Evolutionary conservation across 1,140 invertebrate genomes (phyloP).

Genomic region (Ridgeia piscesae): DNA sequence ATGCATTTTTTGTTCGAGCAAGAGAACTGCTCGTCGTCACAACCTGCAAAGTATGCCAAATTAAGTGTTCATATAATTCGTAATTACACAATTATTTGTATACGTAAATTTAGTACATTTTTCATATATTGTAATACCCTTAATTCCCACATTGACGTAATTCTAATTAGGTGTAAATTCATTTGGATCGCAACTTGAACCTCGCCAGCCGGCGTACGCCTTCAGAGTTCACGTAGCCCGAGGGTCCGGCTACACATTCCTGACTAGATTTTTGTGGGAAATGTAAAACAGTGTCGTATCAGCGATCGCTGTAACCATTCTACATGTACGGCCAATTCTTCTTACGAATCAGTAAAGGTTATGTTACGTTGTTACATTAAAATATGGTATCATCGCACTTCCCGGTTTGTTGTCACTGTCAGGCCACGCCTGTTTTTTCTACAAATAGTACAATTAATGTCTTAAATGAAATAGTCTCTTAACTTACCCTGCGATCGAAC

Average conservation of each 20-base stretch:
- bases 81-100: no score
- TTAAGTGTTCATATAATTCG: no score
- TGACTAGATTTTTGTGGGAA: neutral
- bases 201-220: no score
- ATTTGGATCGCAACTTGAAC: no score
- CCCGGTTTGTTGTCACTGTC: neutral
- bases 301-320: no score
- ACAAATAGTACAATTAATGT: neutral
- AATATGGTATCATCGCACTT: neutral
- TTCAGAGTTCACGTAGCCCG: no score
- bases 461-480: neutral
- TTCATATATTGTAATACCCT: neutral
- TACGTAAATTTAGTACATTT: no score
- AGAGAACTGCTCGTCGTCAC: constrained; percentile 61
- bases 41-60: neutral
- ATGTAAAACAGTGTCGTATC: neutral
- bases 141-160: neutral
- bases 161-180: neutral
- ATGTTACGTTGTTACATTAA: no score
- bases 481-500: neutral
- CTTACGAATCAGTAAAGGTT: no score
- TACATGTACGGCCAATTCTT: no score
- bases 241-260: neutral
- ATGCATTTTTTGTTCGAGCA: constrained; percentile 70
- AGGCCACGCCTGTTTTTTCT: neutral